phyloP scores from a whole-genome alignment of 2,797 vertebrate genomes.

The Peromyscus melanophrys region DNA sequence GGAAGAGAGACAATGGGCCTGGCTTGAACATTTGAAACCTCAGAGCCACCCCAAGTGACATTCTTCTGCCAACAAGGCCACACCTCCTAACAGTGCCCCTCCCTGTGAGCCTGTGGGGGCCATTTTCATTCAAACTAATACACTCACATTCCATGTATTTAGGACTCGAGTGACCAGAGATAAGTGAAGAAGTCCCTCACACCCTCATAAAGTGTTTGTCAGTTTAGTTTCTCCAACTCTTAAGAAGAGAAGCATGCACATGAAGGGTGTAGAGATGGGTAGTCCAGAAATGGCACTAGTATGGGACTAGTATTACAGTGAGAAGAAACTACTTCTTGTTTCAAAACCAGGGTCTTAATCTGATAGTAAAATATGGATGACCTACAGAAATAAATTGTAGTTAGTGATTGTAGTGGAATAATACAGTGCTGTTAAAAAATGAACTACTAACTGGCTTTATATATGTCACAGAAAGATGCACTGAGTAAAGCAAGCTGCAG shows the following conservation, averaged over 20 bases:
- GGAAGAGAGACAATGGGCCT: background rate
- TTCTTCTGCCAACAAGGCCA: background rate
- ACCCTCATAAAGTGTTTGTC: background rate
- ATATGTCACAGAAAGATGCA: background rate
- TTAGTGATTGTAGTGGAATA: background rate
- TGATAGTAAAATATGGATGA: background rate
- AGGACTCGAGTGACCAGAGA: background rate
- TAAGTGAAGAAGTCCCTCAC: background rate
- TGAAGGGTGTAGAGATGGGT: background rate
- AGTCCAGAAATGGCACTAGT: background rate
- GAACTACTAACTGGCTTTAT: background rate
- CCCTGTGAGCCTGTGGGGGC: background rate
- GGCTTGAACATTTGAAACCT: background rate
- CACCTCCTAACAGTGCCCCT: background rate
- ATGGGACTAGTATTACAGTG: background rate
- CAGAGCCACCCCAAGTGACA: background rate
- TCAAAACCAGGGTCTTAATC: constrained; percentile 1
- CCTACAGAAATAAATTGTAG: background rate
- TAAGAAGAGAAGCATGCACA: background rate
- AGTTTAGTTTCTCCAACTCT: background rate
- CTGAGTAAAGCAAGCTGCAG: background rate
- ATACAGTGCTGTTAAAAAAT: constrained; percentile 3
- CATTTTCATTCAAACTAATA: background rate
- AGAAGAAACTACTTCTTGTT: background rate
- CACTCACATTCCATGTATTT: background rate